Percentiles rank a stretch among this genome's conserved stretches.
Evolutionary conservation across 2,113 vertebrate genomes (phyloP).

Genomic region (Calyptomena viridis): DNA sequence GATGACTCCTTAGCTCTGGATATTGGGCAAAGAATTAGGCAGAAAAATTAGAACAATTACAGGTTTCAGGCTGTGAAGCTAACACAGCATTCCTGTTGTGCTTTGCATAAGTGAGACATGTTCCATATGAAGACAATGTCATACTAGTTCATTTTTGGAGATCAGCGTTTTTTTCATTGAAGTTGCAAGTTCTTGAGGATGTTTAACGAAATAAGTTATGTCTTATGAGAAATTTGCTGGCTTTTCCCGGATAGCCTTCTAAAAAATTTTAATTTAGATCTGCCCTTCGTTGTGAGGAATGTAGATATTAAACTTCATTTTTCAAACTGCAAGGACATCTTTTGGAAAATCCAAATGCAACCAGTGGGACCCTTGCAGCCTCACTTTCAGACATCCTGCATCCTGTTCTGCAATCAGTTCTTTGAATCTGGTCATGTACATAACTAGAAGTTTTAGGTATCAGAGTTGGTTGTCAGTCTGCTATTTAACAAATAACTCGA

Average conservation of each 20-base stretch:
- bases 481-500: not conserved
- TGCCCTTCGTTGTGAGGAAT: not conserved
- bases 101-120: not conserved
- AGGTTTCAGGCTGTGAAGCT: not conserved
- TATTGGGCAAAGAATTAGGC: not conserved
- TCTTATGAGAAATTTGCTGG: not conserved
- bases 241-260: not conserved
- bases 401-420: not conserved
- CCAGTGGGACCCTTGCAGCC: not conserved
- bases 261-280: not conserved
- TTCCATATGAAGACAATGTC: not conserved
- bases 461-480: not conserved
- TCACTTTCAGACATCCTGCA: not conserved
- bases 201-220: not conserved
- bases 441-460: not conserved
- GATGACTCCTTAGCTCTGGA: not conserved
- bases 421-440: not conserved
- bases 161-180: not conserved
- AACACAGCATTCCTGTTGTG: not conserved
- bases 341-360: not conserved
- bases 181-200: not conserved
- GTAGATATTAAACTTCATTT: not conserved
- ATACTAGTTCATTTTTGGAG: not conserved
- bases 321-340: not conserved
- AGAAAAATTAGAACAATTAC: slow-evolving; percentile 9